Evolutionary conservation across 2,113 vertebrate genomes (phyloP).

Genomic region (Trematomus loennbergii): DNA sequence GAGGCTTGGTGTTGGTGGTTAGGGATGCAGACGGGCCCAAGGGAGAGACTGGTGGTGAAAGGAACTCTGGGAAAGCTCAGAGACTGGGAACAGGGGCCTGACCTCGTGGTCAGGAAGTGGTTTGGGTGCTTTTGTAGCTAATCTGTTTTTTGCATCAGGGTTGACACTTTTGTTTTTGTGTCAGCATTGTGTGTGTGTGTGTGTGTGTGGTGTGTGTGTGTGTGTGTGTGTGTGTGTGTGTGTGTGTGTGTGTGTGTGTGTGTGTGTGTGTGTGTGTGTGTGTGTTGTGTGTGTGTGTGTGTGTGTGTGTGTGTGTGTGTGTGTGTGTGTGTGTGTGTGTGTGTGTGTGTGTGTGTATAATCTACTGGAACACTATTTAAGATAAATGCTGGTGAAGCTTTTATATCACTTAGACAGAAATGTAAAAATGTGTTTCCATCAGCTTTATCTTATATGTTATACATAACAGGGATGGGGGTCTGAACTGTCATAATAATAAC

Average conservation of each 20-base stretch:
- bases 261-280: too few relatives aligned
- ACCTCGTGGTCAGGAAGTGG: slow-evolving; percentile 75
- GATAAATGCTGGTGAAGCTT: not conserved
- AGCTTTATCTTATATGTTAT: not conserved
- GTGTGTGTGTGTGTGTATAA: too few relatives aligned
- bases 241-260: too few relatives aligned
- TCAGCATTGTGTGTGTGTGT: too few relatives aligned
- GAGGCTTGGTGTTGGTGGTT: slow-evolving; percentile 35
- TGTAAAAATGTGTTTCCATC: not conserved
- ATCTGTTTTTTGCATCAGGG: slow-evolving; percentile 36
- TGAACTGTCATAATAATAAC: slow-evolving; percentile 7
- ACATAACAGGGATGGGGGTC: too few relatives aligned
- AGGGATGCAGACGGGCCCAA: slow-evolving; percentile 57
- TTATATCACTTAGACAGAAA: not conserved
- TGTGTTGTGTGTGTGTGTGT: too few relatives aligned
- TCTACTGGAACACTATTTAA: too few relatives aligned
- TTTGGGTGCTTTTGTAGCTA: slow-evolving; percentile 45
- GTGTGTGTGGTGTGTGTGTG: too few relatives aligned
- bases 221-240: too few relatives aligned
- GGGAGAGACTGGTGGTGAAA: slow-evolving; percentile 61
- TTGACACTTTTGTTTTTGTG: not conserved
- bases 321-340: too few relatives aligned
- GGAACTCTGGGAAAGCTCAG: slow-evolving; percentile 76
- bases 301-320: too few relatives aligned
- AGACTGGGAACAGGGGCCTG: slow-evolving; percentile 60